Evolutionary conservation across 2,797 vertebrate species (phyloP).

Genomic region (Myotis pilosus): DNA sequence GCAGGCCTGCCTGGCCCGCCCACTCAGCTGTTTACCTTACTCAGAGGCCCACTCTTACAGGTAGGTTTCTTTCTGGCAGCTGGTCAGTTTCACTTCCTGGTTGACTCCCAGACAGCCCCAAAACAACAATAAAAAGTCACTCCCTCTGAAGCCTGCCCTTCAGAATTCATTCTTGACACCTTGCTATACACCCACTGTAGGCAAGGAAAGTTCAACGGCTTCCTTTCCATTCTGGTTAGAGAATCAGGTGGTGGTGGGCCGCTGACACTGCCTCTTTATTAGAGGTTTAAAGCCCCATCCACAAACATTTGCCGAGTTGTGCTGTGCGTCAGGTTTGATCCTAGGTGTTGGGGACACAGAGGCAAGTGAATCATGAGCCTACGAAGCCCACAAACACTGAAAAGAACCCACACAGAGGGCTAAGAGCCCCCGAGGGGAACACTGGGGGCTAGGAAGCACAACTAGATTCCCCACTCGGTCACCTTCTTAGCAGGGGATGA

Average conservation of each 20-base stretch:
- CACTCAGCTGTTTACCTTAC: slow-evolving; percentile 33
- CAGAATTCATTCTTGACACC: background rate
- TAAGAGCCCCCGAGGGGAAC: background rate
- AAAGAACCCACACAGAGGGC: background rate
- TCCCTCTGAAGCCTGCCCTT: slow-evolving; percentile 17
- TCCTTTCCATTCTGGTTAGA: background rate
- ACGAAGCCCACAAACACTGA: background rate
- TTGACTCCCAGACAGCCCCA: slow-evolving; percentile 52
- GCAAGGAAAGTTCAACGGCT: background rate
- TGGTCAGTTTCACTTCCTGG: slow-evolving; percentile 71
- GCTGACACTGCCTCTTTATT: background rate
- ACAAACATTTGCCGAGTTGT: background rate
- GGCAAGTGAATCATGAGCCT: background rate
- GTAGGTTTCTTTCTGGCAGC: slow-evolving; percentile 47
- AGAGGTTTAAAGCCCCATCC: background rate
- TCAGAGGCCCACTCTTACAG: background rate
- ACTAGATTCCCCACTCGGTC: background rate
- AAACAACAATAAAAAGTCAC: slow-evolving; percentile 57
- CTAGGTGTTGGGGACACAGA: background rate
- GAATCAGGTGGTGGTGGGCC: background rate
- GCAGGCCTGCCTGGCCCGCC: background rate
- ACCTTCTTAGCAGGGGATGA: background rate
- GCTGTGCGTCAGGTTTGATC: background rate
- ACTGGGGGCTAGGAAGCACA: background rate
- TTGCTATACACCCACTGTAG: background rate